Evolutionary conservation across 1,140 invertebrate species (phyloP), one percentile per base, ranked within the genome.

Genomic region (Metaphire vulgaris): DNA sequence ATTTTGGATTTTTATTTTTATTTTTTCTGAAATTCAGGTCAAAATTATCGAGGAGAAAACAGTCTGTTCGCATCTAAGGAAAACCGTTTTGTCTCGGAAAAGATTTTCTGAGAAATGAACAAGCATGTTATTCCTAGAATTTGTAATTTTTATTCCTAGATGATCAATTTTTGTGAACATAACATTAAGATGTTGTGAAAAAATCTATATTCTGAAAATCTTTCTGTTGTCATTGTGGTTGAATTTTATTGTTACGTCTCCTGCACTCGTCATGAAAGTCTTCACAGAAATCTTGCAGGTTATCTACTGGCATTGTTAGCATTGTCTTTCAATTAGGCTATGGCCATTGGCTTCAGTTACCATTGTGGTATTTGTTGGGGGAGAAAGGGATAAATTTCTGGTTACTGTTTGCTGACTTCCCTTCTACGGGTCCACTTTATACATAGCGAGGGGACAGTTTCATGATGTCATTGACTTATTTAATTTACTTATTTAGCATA

Each of bases 31-130:
- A 56, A 56, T 68, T 67, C 65, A 75, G 74, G 33, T 75, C 74
- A 1, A 75, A 75, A 33, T 69, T 75, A 32, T 75, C 74, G 2
- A 66, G 74, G 33, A 67, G 74, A 75, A 75, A 75, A 66, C 74
- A 75, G 74, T 68, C 64, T 6, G 65, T 75, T 16, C 64, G 74
- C 21, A 75, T 68, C 30, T 75, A 68, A 33, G 34, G 41, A 56
- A 6, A 21, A 56, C 21, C n/a, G n/a, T n/a, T n/a, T n/a, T n/a
- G n/a, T n/a, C n/a, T n/a, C n/a, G n/a, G n/a, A 21, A 56, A 56
- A 56, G 41, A 56, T 21, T 6, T 12, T 6, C 6, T 21, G 21
- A 12, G 21, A 21, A 56, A 56, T 21, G 41, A 56, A 12, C 6
- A 56, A 56, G 21, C 6, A 56, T 21, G 41, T 6, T 56, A 56